Evolutionary conservation across 2,888 invertebrate genomes (phyloP).

Genomic region (Flabesymbios commensalis): DNA sequence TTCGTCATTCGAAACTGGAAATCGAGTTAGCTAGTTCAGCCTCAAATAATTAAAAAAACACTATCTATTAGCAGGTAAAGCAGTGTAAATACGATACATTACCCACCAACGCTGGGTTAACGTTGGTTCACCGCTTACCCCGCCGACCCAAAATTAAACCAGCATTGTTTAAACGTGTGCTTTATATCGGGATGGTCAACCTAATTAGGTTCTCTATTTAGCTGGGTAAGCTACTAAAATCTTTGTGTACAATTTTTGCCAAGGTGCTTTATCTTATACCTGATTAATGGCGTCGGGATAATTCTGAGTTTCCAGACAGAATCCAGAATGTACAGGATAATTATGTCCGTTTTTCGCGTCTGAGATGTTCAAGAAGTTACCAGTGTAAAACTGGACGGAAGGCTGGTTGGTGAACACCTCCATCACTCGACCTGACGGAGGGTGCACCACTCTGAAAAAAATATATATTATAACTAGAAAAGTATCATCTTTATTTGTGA

Average conservation of each 20-base stretch:
- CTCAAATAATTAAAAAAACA: too few relatives aligned
- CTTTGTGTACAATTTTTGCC: too few relatives aligned
- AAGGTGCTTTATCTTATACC: slow-evolving; percentile 26
- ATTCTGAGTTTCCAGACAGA: slow-evolving; percentile 90
- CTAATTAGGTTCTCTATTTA: neutral
- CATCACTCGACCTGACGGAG: slow-evolving; percentile 57
- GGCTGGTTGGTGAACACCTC: slow-evolving; percentile 86
- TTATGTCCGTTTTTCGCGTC: slow-evolving; percentile 74
- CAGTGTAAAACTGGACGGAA: slow-evolving; percentile 88
- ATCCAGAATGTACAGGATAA: slow-evolving; percentile 78
- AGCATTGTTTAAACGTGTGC: neutral
- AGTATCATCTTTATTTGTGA: too few relatives aligned
- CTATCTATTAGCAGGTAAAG: too few relatives aligned
- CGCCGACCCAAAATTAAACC: too few relatives aligned
- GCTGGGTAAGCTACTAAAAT: neutral
- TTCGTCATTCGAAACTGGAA: too few relatives aligned
- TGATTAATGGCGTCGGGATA: slow-evolving; percentile 85
- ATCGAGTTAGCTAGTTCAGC: too few relatives aligned
- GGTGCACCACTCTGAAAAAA: slow-evolving; percentile 1
- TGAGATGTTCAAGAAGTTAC: slow-evolving; percentile 68
- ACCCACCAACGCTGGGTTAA: too few relatives aligned
- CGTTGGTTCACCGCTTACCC: too few relatives aligned
- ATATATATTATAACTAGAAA: too few relatives aligned
- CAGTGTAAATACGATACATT: too few relatives aligned
- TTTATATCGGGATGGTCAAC: neutral